Evolutionary conservation across 1,140 invertebrate species (phyloP), one percentile per base, ranked within the genome.

Genomic region (Cylas formicarius): DNA sequence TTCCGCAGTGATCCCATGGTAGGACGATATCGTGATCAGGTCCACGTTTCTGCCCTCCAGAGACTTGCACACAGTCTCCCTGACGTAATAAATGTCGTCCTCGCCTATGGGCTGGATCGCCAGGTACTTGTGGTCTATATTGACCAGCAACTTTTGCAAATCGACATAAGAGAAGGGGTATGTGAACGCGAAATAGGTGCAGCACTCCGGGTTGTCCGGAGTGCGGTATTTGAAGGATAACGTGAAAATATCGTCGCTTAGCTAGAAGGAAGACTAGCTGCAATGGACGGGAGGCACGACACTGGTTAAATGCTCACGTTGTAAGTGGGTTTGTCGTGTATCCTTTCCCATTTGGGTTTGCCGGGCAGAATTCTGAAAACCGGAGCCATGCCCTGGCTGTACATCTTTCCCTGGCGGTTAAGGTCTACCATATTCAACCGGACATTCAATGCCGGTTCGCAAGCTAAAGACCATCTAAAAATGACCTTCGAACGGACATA

Each of bases 141-240:
- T 70, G 41, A 71, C 67, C 10, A 87, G 62, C 55, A 79, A 74
- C 44, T 79, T 78, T 67, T 88, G 84, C 29, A 88, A 69, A 56
- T 94, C 88, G 0, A 73, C 72, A 59, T 90, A 93, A 0, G 87
- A 84, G 69, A 82, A 93, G 13, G 91, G 91, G 68, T 87, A 94
- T 18, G 89, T 91, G 65, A 94, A 95, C 1, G 90, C 89, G 72
- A 94, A 88, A 67, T 90, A 93, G 14, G 81, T 83, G 9, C 80
- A 77, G 3, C 81, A 78, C 55, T 80, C 78, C 16, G 67, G 58
- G 62, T 85, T 82, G 49, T 87, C 83, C 20, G 81, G 73, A 20
- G 85, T 82, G 10, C 76, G 71, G 61, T 84, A 86, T 52, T 77
- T 80, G 65, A 92, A 94, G 33, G 78, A 84, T 42, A 93, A 64